Base-by-base conservation (phyloP, 2,113 vertebrate species). In the Erinaceus europaeus region DNA sequence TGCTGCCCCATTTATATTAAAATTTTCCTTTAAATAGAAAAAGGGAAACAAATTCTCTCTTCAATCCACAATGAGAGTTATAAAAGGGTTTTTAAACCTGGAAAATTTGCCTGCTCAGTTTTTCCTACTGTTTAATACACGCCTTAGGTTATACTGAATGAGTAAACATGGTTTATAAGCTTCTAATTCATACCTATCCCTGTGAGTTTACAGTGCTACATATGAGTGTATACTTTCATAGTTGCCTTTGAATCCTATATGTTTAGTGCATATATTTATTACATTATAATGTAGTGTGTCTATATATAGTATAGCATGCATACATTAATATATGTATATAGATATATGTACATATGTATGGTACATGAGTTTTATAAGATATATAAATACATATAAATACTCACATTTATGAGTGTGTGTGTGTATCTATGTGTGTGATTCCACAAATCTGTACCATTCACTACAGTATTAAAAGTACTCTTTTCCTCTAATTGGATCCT, bases 121-220 rank as follows among this genome's bases (percentile, higher is more conserved):
- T 97, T 98, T 97, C 97, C 97, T 97, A 97, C 95, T 94, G 92
- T 97, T 97, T 97, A 97, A 96, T 96, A 95, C 87, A 92, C 1
- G 73, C 92, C 93, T 97, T 96, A 94, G 96, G 96, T 96, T 97
- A 97, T 55, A 85, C 83, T 92, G 96, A 96, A 95, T 94, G 95
- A 97, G 96, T 96, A 96, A 96, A 97, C 94, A 96, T 75, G n/a
- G 95, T 96, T 97, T 96, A 97, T 96, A 96, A 96, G 96, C 88
- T 96, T 96, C 94, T 97, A 96, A 96, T 95, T 97, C 95, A 97
- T 95, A 95, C 90, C 94, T 94, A 96, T 89, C 81, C 88, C 90
- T 88, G 91, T 85, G 72, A 94, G 93, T 96, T 97, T 95, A 95
- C 86, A 93, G 89, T 79, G 96, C 88, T 94, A 94, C 84, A 88